Percentiles rank a stretch among this genome's conserved stretches.
phyloP scores from a whole-genome alignment of 1,140 invertebrate species.

The Drosophila sechellia region DNA sequence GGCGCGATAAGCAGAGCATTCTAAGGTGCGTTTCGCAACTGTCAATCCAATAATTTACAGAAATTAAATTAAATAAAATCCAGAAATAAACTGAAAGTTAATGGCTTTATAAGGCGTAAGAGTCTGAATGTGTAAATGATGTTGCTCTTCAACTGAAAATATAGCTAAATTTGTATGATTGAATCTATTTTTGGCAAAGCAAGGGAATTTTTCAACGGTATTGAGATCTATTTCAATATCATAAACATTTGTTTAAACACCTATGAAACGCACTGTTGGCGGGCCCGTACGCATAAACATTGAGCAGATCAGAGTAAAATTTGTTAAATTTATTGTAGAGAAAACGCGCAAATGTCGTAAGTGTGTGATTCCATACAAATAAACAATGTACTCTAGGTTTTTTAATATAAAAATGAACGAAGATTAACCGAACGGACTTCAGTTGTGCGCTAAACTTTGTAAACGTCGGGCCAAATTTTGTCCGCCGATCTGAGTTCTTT shows the following conservation, averaged over 20 bases:
- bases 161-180: no score
- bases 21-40: not conserved
- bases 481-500: not conserved
- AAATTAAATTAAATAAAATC: no score
- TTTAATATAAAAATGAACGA: constrained; percentile 45
- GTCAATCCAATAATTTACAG: no score
- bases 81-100: no score
- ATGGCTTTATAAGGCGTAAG: no score
- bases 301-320: constrained; percentile 37
- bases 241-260: not conserved
- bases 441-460: constrained; percentile 70
- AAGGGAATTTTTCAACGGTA: no score
- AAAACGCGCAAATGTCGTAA: constrained; percentile 71
- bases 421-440: constrained; percentile 57
- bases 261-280: constrained; percentile 19
- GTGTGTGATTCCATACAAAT: constrained; percentile 47
- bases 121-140: no score
- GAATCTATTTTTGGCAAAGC: no score
- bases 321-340: constrained; percentile 57
- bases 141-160: no score
- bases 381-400: constrained; percentile 7
- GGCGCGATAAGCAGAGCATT: constrained; percentile 59
- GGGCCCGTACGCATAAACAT: constrained; percentile 41
- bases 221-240: no score
- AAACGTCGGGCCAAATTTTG: constrained; percentile 54